phyloP scores from a whole-genome alignment of 1,140 invertebrate species.

The Lasioglossum baleicum region DNA sequence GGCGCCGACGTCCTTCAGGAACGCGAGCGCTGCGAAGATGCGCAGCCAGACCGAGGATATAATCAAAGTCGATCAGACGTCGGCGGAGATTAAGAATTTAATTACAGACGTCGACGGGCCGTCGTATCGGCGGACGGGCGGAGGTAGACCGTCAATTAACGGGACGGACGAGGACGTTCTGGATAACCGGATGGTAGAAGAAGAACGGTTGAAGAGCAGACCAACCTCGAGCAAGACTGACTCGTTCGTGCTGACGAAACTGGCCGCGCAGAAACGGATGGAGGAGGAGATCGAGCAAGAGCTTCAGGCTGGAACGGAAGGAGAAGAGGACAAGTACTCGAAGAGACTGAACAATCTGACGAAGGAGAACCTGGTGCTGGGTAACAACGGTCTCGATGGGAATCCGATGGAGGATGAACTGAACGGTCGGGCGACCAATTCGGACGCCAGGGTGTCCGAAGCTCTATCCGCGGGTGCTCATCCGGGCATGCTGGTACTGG shows the following conservation, averaged over 20 bases:
- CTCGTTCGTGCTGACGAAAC: slow-evolving; percentile 19
- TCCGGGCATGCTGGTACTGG: slow-evolving; percentile 80
- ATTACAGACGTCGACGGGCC: slow-evolving; percentile 24
- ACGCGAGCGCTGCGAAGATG: slow-evolving; percentile 21
- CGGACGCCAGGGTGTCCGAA: slow-evolving; percentile 66
- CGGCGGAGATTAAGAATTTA: slow-evolving; percentile 47
- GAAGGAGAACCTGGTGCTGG: slow-evolving; percentile 31
- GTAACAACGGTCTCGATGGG: slow-evolving; percentile 21
- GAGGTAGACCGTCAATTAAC: slow-evolving; percentile 38
- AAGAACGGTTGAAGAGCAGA: slow-evolving; percentile 2
- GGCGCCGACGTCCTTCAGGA: slow-evolving; percentile 51
- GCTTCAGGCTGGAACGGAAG: background rate
- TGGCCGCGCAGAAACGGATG: background rate
- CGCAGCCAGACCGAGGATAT: slow-evolving; percentile 3
- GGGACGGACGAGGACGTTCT: slow-evolving; percentile 27
- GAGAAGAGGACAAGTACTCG: slow-evolving; percentile 12
- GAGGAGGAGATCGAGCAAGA: slow-evolving; percentile 7
- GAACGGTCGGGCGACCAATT: slow-evolving; percentile 73
- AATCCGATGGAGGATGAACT: slow-evolving; percentile 74
- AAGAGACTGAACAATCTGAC: slow-evolving; percentile 30
- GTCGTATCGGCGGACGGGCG: background rate
- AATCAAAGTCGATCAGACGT: slow-evolving; percentile 32
- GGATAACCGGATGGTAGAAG: slow-evolving; percentile 40
- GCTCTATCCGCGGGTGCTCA: slow-evolving; percentile 71
- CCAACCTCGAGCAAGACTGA: slow-evolving; percentile 1